A percentile compares a stretch with the other conserved stretches of the same genome.
Evolutionary conservation across 2,797 vertebrate genomes (phyloP).

Genomic region (Lutjanus argentimaculatus): DNA sequence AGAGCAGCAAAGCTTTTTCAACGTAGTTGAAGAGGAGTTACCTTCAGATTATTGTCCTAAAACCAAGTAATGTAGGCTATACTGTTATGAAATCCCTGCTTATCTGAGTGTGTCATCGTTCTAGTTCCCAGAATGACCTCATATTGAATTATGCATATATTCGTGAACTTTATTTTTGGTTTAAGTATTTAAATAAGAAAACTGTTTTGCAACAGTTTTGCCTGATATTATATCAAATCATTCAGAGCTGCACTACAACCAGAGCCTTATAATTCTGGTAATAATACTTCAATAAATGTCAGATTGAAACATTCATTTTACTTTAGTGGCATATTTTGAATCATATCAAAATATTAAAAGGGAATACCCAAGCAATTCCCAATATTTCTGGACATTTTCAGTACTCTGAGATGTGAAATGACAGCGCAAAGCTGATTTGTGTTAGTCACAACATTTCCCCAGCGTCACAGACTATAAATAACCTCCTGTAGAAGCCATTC

Average conservation of each 20-base stretch:
- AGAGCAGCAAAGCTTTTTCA: slow-evolving; percentile 1
- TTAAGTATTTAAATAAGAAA: background rate
- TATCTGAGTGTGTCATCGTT: background rate
- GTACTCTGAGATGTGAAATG: slow-evolving; percentile 1
- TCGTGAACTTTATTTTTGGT: background rate
- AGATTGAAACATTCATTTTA: slow-evolving; percentile 11
- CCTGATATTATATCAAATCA: background rate
- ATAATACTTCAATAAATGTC: slow-evolving; percentile 8
- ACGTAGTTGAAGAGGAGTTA: background rate
- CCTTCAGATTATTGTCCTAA: background rate
- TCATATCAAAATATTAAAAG: slow-evolving; percentile 14
- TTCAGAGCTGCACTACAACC: background rate
- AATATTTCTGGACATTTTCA: slow-evolving; percentile 14
- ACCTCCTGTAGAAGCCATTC: background rate
- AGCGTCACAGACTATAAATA: background rate
- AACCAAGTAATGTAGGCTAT: background rate
- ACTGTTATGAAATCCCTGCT: background rate
- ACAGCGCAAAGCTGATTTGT: slow-evolving; percentile 7
- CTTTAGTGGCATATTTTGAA: background rate
- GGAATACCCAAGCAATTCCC: background rate
- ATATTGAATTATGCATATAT: background rate
- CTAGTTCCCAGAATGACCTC: background rate
- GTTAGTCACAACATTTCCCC: background rate
- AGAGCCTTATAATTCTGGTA: background rate
- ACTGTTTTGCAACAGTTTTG: background rate